Base-by-base conservation (phyloP, 2,888 invertebrate species). In the Eremobia ochroleuca region DNA sequence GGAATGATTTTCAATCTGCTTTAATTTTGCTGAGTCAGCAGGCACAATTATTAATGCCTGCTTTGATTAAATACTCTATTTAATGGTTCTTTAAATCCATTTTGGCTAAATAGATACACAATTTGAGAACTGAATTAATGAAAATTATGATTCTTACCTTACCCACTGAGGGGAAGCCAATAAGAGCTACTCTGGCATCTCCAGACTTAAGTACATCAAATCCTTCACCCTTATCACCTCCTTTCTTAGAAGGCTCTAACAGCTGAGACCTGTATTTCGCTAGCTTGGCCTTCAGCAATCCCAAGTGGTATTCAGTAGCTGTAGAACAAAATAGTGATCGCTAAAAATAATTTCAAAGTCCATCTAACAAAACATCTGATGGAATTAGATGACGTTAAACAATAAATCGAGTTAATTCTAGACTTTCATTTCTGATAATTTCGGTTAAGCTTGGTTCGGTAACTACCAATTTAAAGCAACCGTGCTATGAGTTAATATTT, bases 221-320 rank as follows among this genome's bases (percentile, higher is more conserved):
- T 0, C 99, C 99, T 95, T 99, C 99, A 37, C 99, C 99, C 94
- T 99, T 99, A 88, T 99, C 99, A 34, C 97, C 97, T 25, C 97
- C 97, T 95, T 99, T 99, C 91, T 99, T 99, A 0, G 98, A 97
- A 0, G 99, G 99, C 93, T 99, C 99, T 77, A 99, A 94, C 62
- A 99, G 95, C 93, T 99, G 99, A 2, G 99, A 98, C 55, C 99
- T 97, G 93, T 99, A 99, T 93, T 99, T 99, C 0, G 99, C 99
- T 93, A 99, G 96, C 96, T 99, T 99, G 0, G 99, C 99, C 96
- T 99, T 99, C 76, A 99, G 95, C 66, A 99, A 97, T 61, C 99
- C 99, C 97, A 99, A 98, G 97, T 99, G 99, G 92, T 99, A 99
- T 95, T 99, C 99, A 90, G 99, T 99, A 13, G 99, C 99, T 99